Evolutionary conservation across 2,113 vertebrate species (phyloP).

Genomic region (Caloenas nicobarica): DNA sequence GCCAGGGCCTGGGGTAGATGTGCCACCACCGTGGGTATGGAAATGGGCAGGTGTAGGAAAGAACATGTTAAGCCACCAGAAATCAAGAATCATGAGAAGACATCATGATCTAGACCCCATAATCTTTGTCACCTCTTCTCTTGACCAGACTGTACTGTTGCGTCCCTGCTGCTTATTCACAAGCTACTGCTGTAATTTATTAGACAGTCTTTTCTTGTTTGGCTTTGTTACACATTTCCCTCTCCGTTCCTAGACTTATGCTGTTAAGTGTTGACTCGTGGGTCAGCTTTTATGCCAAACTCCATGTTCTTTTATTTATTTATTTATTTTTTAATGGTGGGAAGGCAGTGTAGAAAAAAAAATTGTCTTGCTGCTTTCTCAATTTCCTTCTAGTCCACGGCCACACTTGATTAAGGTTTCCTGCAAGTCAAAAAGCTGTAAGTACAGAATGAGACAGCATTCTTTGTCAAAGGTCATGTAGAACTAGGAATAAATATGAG

Average conservation of each 20-base stretch:
- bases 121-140: neutral
- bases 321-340: neutral
- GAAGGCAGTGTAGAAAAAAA: neutral
- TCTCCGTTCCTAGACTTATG: neutral
- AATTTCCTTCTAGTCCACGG: neutral
- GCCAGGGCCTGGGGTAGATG: neutral
- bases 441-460: neutral
- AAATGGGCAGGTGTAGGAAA: neutral
- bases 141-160: neutral
- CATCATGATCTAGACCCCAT: neutral
- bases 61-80: neutral
- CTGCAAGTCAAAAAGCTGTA: neutral
- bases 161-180: neutral
- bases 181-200: neutral
- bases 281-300: neutral
- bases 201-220: neutral
- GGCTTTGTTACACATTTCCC: neutral
- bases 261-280: neutral
- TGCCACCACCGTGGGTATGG: neutral
- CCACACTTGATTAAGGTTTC: neutral
- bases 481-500: neutral
- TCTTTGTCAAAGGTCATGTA: neutral
- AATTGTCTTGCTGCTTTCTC: neutral
- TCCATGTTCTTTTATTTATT: neutral
- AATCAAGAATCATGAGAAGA: neutral